Evolutionary conservation across 2,113 vertebrate genomes (phyloP), one percentile per base, ranked within the genome.

Genomic region (Platycercus adscitus): DNA sequence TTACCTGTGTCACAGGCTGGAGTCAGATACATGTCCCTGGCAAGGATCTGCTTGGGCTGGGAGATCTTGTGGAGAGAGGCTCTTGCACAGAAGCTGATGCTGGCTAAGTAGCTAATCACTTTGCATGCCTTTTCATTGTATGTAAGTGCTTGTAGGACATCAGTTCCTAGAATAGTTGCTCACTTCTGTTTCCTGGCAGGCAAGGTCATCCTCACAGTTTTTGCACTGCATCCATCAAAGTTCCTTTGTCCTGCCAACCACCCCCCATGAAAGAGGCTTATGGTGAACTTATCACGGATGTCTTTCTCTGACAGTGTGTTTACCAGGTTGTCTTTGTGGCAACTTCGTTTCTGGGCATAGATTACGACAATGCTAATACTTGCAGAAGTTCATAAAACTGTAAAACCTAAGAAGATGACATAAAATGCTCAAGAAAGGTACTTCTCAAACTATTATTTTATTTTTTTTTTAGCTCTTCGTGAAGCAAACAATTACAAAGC

Each of bases 21-120:
- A 79, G 26, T 47, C 53, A 61, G 9, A 6, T 14, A 41, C 6
- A 4, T 4, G 2, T 13, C 70, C 46, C 35, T 3, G 6, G 29
- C 8, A 17, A 39, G 6, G 28, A 26, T 55, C 25, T 31, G 3
- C 0, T 73, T 25, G 64, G 13, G 16, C 2, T 0, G 0, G 18
- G 44, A 65, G 25, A 17, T 44, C 15, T 71, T 4, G 1, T 70
- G 14, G 10, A 39, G 31, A 56, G 25, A 56, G 10, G 13, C 3
- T 70, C 8, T 58, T 58, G 33, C 33, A 58, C 20, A n/a, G 33
- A 58, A 58, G 13, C 20, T 58, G 55, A 58, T 58, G 20, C 33
- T 28, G 29, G 33, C 19, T 17, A 19, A 23, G 23, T n/a, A 61
- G 5, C 1, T 2, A 49, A 8, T 46, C 33, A 29, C 7, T 68